Evolutionary conservation across 2,797 vertebrate genomes (phyloP).

Genomic region (Amazona ochrocephala): DNA sequence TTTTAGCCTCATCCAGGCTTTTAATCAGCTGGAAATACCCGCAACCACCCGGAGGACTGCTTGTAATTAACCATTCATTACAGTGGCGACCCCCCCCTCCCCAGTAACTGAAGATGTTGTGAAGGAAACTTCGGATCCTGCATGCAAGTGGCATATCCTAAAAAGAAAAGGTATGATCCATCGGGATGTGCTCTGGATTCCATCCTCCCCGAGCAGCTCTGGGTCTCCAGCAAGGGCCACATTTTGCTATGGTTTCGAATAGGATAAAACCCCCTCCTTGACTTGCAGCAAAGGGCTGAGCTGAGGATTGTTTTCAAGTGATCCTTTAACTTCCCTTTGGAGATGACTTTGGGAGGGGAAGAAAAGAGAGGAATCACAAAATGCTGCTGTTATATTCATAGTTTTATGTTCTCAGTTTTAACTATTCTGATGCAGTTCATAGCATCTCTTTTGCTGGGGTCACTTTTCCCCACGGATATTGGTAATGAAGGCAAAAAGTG

Average conservation of each 20-base stretch:
- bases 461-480: background rate
- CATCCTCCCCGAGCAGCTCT: fast-evolving
- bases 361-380: background rate
- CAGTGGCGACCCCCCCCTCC: background rate
- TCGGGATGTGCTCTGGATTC: background rate
- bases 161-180: background rate
- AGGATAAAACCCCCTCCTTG: fast-evolving
- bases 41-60: background rate
- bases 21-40: background rate
- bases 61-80: background rate
- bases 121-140: background rate
- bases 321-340: background rate
- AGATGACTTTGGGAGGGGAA: background rate
- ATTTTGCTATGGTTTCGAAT: fast-evolving
- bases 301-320: fast-evolving
- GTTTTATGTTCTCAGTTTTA: background rate
- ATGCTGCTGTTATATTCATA: background rate
- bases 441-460: too few species aligned
- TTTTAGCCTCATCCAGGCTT: background rate
- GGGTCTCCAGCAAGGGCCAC: fast-evolving
- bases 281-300: fast-evolving
- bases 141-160: fast-evolving
- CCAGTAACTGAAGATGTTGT: fast-evolving
- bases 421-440: fast-evolving
- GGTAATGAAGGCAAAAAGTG: background rate